Percentiles rank a stretch among this genome's conserved stretches.
Evolutionary conservation across 2,113 vertebrate genomes (phyloP).

Genomic region (Phainopepla nitens): DNA sequence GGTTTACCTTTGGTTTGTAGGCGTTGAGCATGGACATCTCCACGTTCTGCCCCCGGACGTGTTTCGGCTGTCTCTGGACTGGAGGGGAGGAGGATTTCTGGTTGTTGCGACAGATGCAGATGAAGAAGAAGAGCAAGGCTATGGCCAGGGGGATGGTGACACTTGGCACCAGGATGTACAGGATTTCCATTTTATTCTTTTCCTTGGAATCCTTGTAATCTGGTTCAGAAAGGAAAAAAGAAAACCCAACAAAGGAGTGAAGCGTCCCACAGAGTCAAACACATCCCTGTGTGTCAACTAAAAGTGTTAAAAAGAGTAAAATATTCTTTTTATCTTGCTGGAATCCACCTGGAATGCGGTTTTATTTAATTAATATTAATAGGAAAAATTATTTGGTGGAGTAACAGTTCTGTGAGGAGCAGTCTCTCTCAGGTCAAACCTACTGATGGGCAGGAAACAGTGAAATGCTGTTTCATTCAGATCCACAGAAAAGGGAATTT

Average conservation of each 20-base stretch:
- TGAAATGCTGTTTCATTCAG: background rate
- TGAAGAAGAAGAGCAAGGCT: conserved; percentile 94
- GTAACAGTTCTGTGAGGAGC: background rate
- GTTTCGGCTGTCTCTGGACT: conserved; percentile 86
- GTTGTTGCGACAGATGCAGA: conserved; percentile 95
- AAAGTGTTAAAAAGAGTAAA: background rate
- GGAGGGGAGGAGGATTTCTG: conserved; percentile 88
- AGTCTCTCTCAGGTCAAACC: background rate
- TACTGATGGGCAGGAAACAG: background rate
- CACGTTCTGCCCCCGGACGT: conserved; percentile 91
- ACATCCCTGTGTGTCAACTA: background rate
- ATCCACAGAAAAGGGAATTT: background rate
- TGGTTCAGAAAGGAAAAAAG: conserved; percentile 23
- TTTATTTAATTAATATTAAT: background rate
- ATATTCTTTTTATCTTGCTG: background rate
- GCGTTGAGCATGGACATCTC: conserved; percentile 98
- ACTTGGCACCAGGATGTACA: conserved; percentile 96
- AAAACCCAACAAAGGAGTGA: background rate
- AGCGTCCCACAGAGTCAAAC: background rate
- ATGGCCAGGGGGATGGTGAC: conserved; percentile 94
- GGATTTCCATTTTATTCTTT: conserved; percentile 92
- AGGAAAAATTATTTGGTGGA: background rate
- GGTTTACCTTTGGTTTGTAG: conserved; percentile 91
- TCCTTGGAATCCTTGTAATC: conserved; percentile 91
- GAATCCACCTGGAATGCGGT: background rate